Percentiles rank a stretch among this genome's conserved stretches.
Evolutionary conservation across 2,888 invertebrate species (phyloP).

Genomic region (Antheraea yamamai): DNA sequence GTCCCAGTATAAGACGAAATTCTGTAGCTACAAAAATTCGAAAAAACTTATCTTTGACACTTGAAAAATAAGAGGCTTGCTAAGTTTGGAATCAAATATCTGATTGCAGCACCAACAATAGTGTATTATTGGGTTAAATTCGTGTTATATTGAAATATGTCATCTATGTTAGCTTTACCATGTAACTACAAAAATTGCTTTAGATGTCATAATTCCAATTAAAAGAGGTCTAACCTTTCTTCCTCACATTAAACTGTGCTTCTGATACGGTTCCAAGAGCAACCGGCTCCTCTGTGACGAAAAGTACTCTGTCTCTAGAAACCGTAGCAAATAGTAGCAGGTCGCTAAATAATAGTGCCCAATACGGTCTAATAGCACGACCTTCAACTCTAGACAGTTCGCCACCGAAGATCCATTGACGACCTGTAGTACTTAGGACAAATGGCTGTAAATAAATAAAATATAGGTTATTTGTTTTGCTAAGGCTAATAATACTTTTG

Average conservation of each 20-base stretch:
- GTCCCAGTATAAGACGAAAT: constrained; percentile 89
- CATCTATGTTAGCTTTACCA: not conserved
- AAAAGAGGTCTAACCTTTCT: constrained; percentile 83
- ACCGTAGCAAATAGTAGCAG: constrained; percentile 93
- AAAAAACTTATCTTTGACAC: not conserved
- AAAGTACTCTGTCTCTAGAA: constrained; percentile 91
- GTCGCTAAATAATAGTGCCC: constrained; percentile 93
- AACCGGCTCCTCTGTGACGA: constrained; percentile 93
- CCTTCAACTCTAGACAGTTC: constrained; percentile 92
- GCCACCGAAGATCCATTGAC: constrained; percentile 95
- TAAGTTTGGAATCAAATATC: not conserved
- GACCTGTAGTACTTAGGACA: constrained; percentile 89
- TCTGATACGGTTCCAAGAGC: constrained; percentile 90
- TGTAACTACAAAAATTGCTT: not conserved
- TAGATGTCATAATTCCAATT: not conserved
- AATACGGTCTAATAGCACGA: constrained; percentile 89
- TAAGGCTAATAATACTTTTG: not conserved
- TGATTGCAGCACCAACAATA: not conserved
- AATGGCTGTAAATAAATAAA: constrained; percentile 84
- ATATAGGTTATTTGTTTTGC: not conserved
- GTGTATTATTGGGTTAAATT: no score
- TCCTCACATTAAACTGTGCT: constrained; percentile 92
- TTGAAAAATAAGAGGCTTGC: not conserved
- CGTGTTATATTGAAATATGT: no score
- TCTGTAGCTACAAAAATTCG: constrained; percentile 85